Percentiles rank a stretch among this genome's conserved stretches.
Evolutionary conservation across 2,113 vertebrate species (phyloP).

Genomic region (Desmodus rotundus): DNA sequence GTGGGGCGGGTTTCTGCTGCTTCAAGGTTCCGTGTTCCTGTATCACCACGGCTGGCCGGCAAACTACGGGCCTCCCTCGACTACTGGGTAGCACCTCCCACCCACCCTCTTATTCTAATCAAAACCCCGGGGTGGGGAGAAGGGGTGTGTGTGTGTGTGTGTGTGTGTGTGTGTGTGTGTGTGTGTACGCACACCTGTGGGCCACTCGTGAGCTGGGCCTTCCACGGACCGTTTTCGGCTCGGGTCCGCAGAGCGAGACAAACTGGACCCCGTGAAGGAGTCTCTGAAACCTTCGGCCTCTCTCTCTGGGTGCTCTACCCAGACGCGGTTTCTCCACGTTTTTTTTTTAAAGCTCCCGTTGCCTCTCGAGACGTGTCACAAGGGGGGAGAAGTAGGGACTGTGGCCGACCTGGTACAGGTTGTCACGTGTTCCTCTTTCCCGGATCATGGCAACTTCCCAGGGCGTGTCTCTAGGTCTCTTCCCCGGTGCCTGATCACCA

Average conservation of each 20-base stretch:
- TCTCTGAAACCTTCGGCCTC: not conserved
- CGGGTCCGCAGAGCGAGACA: not conserved
- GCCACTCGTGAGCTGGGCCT: not conserved
- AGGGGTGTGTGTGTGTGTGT: too few relatives aligned
- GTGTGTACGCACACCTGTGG: not conserved
- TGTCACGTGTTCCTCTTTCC: not conserved
- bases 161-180: too few relatives aligned
- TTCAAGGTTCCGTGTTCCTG: not conserved
- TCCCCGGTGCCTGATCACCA: not conserved
- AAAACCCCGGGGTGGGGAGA: not conserved
- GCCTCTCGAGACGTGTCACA: not conserved
- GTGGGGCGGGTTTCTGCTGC: rapidly evolving
- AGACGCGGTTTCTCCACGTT: not conserved
- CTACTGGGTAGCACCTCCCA: not conserved
- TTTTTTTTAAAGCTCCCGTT: not conserved
- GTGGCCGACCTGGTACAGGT: not conserved
- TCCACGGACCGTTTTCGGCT: not conserved
- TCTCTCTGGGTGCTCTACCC: not conserved
- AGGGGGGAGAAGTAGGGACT: not conserved
- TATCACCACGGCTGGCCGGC: not conserved
- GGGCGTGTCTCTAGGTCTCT: not conserved
- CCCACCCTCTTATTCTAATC: not conserved
- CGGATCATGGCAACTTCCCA: not conserved
- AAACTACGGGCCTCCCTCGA: not conserved
- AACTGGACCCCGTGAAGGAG: not conserved